Base-by-base conservation (phyloP, 2,888 invertebrate genomes). In the Drosophila nr. fundita region DNA sequence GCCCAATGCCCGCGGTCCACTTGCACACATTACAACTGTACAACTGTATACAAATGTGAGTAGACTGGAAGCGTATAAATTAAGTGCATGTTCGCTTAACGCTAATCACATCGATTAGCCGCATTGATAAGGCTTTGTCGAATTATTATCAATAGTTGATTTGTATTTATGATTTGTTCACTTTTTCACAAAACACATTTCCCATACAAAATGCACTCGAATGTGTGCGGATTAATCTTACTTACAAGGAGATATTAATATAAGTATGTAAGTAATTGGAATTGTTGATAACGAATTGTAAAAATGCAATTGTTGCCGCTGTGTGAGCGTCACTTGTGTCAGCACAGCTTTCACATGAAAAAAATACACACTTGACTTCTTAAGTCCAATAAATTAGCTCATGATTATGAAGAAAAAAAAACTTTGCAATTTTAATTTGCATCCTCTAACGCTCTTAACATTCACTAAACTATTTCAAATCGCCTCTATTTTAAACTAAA, bases 51-150 rank as follows among this genome's bases (percentile, higher is more conserved):
- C 24, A 3, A 24, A 10, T 15, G 21, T 54, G 34, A 27, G 36
- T 8, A 15, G 24, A 45, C 15, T 42, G 15, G 0, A 18, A 38
- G 13, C 10, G 32, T 42, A 49, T 27, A 60, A 42, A 52, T 52
- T 68, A 53, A 59, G 38, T 8, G 50, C 48, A 50, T 55, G 53
- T 62, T 59, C 57, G 30, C 21, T 70, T 40, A 52, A 54, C 18
- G 58, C 58, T 87, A 87, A 87, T 81, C 87, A 70, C 60, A 30
- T 49, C 82, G 85, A 87, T 87, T 86, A 86, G 78, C 78, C 68
- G 61, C 57, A 34, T 62, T 78, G 89, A 86, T 86, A 89, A 80
- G 69, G 32, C 60, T 55, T 65, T 68, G 27, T 63, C 53, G 73
- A 74, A 57, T 71, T 58, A 66, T 77, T 83, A 89, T 85, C 85